Conservation (phyloP, 2,797 vertebrate species). For the Eurystomus glaucurus region DNA sequence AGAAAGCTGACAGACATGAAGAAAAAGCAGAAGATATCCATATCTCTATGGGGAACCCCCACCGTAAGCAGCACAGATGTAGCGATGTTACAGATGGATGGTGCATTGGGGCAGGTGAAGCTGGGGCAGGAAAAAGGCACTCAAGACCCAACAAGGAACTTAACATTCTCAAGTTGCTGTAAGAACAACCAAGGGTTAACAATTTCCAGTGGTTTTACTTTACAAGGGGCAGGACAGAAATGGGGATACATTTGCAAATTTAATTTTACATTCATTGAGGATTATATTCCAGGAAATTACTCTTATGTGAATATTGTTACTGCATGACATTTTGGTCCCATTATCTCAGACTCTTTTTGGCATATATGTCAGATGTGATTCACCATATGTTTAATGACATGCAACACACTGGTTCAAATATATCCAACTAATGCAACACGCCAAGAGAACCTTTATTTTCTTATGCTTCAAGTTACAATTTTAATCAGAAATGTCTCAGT, state of each 20-base stretch:
- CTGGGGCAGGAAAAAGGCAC: background rate
- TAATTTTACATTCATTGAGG: conserved; percentile 9
- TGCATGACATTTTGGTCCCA: conserved; percentile 58
- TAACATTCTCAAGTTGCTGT: background rate
- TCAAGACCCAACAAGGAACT: background rate
- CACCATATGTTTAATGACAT: conserved; percentile 27
- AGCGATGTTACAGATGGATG: background rate
- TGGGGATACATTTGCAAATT: background rate
- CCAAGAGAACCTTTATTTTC: conserved; percentile 22
- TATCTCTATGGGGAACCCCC: background rate
- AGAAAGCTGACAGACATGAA: background rate
- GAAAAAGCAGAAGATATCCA: background rate
- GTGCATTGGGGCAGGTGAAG: background rate
- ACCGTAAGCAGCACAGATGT: rapidly evolving
- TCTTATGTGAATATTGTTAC: background rate
- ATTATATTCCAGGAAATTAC: conserved; percentile 54
- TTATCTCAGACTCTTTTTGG: conserved; percentile 44
- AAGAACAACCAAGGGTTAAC: background rate
- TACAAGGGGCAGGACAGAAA: background rate
- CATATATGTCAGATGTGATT: conserved; percentile 37
- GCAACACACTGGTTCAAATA: conserved; percentile 23
- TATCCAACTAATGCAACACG: background rate
- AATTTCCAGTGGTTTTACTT: background rate
- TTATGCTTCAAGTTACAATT: conserved; percentile 26
- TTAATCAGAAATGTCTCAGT: conserved; percentile 28